Conservation (phyloP, 2,888 invertebrate genomes). For the Cremastinae sp. region DNA sequence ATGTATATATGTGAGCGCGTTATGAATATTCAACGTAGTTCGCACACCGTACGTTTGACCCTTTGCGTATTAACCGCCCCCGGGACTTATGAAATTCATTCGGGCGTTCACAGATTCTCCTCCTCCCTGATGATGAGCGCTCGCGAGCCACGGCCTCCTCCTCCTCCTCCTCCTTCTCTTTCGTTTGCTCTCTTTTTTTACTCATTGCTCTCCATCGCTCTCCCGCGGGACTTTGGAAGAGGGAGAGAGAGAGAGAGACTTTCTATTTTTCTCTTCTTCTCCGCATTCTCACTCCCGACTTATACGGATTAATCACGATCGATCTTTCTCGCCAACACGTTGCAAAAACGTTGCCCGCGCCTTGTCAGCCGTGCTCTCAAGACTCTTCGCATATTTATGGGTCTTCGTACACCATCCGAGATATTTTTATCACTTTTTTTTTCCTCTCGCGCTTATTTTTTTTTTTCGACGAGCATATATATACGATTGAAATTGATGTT, state of each 20-base stretch:
- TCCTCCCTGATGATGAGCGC: slow-evolving; percentile 43
- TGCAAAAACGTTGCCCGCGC: slow-evolving; percentile 45
- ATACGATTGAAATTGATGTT: slow-evolving; percentile 54
- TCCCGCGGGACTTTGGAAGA: background rate
- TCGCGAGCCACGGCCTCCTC: slow-evolving; percentile 29
- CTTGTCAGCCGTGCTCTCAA: slow-evolving; percentile 33
- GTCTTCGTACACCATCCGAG: slow-evolving; percentile 25
- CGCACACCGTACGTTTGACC: slow-evolving; percentile 70
- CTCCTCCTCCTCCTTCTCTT: slow-evolving; percentile 1
- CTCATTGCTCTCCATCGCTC: slow-evolving; percentile 13
- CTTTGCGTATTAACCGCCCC: slow-evolving; percentile 60
- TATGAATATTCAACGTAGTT: slow-evolving; percentile 76
- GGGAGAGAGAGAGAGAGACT: too few relatives aligned
- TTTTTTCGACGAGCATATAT: slow-evolving; percentile 19
- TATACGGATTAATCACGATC: slow-evolving; percentile 62
- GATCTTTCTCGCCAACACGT: slow-evolving; percentile 56
- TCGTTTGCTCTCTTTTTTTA: background rate
- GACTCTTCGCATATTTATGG: slow-evolving; percentile 53
- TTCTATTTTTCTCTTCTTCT: slow-evolving; percentile 9
- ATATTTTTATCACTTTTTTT: slow-evolving; percentile 5
- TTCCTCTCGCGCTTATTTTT: background rate
- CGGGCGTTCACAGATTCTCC: slow-evolving; percentile 56
- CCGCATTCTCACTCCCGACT: slow-evolving; percentile 45
- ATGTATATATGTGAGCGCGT: slow-evolving; percentile 24
- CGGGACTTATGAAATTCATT: slow-evolving; percentile 64